Base-by-base conservation (phyloP, 2,113 vertebrate species). In the Nesospiza acunhae region DNA sequence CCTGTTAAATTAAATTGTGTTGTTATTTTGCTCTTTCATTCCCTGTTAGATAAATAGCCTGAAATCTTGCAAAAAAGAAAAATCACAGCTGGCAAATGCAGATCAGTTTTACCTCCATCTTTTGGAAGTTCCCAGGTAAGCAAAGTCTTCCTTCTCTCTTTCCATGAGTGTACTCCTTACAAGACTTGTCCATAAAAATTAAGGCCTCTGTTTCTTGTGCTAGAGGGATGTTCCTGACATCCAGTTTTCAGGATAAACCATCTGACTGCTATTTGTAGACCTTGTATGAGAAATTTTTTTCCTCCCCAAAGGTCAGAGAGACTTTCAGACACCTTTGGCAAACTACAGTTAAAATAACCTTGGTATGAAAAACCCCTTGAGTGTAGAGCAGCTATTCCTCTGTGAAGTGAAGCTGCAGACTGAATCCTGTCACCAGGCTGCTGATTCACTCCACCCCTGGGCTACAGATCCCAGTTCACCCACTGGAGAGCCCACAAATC, bases 81-180 rank as follows among this genome's bases (percentile, higher is more conserved):
- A 62, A 49, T 97, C 98, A 66, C 98, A 98, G 95, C 94, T 99
- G 93, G 98, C 98, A 49, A 98, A 96, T 6, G 97, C 98, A 0
- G 99, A 99, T 82, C 98, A 96, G 56, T 99, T 99, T 97, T 99
- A 99, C 91, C 94, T 98, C 42, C 94, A 96, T 12, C 98, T 99
- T 44, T 97, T 99, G 72, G 92, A 88, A 78, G 89, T 99, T 80
- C 96, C 98, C 13, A 97, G 98, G 99, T 99, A 98, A 98, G 83
- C 6, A 80, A 90, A 68, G 47, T 47, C 72, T 50, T 78, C 35
- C 41, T 68, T 82, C 9, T 90, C 46, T 81, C 39, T 53, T 33
- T 53, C 14, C 12, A 2, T 11, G 15, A 64, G 42, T 18, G 16
- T 53, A 5, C 5, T 18, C 74, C 60, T 85, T 46, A 1, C 8